Base-by-base conservation (phyloP, 2,797 vertebrate species). In the Pangasius larnaudii region DNA sequence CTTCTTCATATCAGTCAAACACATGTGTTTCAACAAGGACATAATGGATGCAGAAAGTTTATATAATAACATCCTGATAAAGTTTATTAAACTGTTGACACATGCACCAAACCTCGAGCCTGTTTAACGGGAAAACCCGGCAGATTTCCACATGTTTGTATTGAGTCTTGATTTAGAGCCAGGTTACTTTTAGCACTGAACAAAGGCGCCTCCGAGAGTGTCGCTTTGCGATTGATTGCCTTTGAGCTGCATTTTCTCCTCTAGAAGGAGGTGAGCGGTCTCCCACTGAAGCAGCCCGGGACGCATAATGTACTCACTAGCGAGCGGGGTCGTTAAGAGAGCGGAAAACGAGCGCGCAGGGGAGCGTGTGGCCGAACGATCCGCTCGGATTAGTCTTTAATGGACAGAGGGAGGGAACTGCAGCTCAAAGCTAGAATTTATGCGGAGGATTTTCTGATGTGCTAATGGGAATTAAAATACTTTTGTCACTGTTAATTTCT, bases 301-400 rank as follows among this genome's bases (percentile, higher is more conserved):
- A 89, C 79, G 61, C 86, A 83, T 90, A 89, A 91, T 88, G 86
- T 86, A 72, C 77, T 63, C 75, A 65, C 90, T 69, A 80, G 81
- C 78, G 79, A 78, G 71, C 63, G 80, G 88, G 89, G 89, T 91
- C 90, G 88, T 71, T 61, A 87, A 91, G 85, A 89, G 89, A 87
- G 87, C 65, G 79, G 89, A 90, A 89, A 88, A 89, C 67, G 90
- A 92, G 90, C 67, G 87, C 49, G 85, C 69, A 69, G 89, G 61
- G 75, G 49, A 87, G 69, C 63, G 5, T 33, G 46, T 36, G 75
- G 72, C 74, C 58, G 30, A 42, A 56, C 85, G 85, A 11, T 86
- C 78, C 81, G 49, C 72, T 85, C 67, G 82, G 87, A 88, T 89
- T 88, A 89, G 88, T n/a, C 58, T 72, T 88, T 88, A 85, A 86